Conservation (phyloP, 2,797 vertebrate species). For the Sparus aurata region DNA sequence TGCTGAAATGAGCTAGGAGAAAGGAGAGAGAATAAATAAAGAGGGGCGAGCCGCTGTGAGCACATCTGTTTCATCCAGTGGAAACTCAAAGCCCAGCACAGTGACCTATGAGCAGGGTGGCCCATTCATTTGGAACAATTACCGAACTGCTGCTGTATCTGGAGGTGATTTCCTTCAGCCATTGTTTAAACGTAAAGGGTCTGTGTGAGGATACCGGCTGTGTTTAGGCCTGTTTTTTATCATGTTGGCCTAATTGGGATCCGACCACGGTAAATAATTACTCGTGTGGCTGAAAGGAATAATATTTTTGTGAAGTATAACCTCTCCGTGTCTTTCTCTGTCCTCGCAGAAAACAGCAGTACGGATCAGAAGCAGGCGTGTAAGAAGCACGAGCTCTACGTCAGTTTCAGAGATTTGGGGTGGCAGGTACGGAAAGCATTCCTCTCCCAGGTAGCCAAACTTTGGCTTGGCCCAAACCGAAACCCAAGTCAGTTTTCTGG, state of each 20-base stretch:
- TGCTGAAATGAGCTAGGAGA: conserved; percentile 42
- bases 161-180: conserved; percentile 67
- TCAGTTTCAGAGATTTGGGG: conserved; percentile 97
- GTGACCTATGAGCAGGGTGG: conserved; percentile 68
- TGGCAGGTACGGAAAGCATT: conserved; percentile 92
- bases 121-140: conserved; percentile 69
- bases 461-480: neutral
- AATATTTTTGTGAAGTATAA: conserved; percentile 34
- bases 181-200: conserved; percentile 64
- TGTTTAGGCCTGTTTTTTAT: conserved; percentile 59
- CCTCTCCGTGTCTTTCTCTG: conserved; percentile 33
- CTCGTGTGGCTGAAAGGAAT: conserved; percentile 36
- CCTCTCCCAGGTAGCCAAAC: conserved; percentile 27
- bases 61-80: conserved; percentile 71
- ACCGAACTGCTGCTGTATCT: conserved; percentile 65
- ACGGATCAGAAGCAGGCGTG: conserved; percentile 97
- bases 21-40: conserved; percentile 47
- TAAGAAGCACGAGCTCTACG: conserved; percentile 97
- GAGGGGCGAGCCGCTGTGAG: conserved; percentile 38
- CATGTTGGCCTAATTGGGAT: conserved; percentile 52
- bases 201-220: conserved; percentile 30
- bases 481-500: conserved; percentile 1
- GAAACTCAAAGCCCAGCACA: conserved; percentile 63
- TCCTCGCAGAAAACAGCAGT: conserved; percentile 94
- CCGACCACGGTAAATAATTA: conserved; percentile 46